A percentile compares a stretch with the other conserved stretches of the same genome.
Conservation (phyloP, 1,140 invertebrate species). For the Listronotus bonariensis region DNA sequence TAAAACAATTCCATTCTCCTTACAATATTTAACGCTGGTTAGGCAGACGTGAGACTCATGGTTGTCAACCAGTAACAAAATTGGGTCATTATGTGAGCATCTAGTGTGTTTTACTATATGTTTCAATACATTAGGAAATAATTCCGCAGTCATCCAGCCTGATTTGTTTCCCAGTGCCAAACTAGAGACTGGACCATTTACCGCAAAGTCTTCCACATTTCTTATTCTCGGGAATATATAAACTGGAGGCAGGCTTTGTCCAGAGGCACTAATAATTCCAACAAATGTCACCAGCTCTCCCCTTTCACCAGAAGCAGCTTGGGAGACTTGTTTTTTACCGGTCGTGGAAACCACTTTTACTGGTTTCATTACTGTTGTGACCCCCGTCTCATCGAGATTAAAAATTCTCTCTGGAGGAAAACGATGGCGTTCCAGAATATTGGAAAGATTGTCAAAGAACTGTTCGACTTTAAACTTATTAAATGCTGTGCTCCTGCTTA, state of each 20-base stretch:
- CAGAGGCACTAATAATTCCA: background rate
- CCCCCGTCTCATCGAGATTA: background rate
- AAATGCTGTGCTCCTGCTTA: background rate
- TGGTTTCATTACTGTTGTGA: background rate
- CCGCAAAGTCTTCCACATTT: background rate
- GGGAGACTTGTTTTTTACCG: background rate
- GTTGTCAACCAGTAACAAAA: conserved; percentile 46
- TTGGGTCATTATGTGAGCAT: background rate
- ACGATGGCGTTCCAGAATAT: background rate
- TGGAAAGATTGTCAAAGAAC: background rate
- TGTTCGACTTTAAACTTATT: background rate
- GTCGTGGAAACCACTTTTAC: background rate
- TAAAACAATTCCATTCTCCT: conserved; percentile 51
- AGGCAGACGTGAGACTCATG: conserved; percentile 53
- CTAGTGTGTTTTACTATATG: background rate
- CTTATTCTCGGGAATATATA: background rate
- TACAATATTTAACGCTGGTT: conserved; percentile 46
- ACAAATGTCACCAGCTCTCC: background rate
- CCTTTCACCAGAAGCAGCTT: background rate
- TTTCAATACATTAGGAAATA: background rate
- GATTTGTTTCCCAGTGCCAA: background rate
- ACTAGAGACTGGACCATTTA: background rate
- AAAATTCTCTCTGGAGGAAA: background rate
- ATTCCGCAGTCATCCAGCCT: background rate
- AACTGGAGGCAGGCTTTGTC: too few species aligned